Evolutionary conservation across 1,140 invertebrate species (phyloP).

Genomic region (Steinernema khuongi): DNA sequence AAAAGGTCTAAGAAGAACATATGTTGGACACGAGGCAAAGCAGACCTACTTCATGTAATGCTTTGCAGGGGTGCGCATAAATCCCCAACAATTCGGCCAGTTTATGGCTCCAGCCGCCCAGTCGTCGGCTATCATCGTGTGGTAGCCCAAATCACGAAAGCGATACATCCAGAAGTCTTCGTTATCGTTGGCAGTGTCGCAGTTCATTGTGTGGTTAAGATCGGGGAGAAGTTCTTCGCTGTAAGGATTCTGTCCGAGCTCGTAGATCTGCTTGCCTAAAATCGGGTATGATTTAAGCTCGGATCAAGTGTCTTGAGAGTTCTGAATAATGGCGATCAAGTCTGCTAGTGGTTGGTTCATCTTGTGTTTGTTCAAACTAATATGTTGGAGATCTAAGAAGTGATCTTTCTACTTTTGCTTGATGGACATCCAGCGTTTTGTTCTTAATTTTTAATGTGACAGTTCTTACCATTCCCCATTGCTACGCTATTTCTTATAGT

Average conservation of each 20-base stretch:
- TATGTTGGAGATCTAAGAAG: no score
- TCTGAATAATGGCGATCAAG: not conserved
- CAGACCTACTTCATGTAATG: conserved; percentile 29
- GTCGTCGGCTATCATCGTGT: conserved; percentile 33
- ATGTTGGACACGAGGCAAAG: not conserved
- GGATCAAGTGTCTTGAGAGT: no score
- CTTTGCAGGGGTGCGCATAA: conserved; percentile 26
- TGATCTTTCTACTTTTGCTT: no score
- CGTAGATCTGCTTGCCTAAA: conserved; percentile 4
- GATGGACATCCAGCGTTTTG: no score
- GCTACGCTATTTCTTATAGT: no score
- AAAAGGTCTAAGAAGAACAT: not conserved
- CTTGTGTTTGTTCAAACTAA: no score
- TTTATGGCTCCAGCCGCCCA: conserved; percentile 33
- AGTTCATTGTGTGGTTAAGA: conserved; percentile 7
- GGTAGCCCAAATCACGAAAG: conserved; percentile 15
- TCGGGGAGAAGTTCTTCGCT: not conserved
- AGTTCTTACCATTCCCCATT: no score
- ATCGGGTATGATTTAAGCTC: no score
- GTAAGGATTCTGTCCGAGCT: not conserved
- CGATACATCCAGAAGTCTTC: not conserved
- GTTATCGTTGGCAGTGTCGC: conserved; percentile 20
- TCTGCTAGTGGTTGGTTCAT: no score
- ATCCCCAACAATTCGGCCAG: conserved; percentile 36
- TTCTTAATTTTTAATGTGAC: no score